Evolutionary conservation across 2,888 invertebrate species (phyloP).

Genomic region (Drosophila pegasa): DNA sequence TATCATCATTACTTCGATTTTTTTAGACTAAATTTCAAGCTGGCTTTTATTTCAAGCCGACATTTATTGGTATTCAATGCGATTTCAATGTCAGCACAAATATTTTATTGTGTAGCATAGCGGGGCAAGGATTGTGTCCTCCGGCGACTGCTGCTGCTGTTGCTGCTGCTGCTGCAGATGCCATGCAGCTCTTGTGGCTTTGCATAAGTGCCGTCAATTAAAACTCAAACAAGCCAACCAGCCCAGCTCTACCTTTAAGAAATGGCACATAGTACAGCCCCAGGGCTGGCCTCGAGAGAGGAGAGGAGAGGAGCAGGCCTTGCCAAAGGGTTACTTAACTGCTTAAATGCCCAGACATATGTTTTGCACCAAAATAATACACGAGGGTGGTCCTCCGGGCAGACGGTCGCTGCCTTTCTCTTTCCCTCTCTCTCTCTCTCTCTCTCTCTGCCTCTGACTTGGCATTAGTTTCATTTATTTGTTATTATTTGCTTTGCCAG

Average conservation of each 20-base stretch:
- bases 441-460: conserved; percentile 3
- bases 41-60: neutral
- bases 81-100: neutral
- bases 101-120: conserved; percentile 14
- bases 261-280: conserved; percentile 57
- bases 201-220: conserved; percentile 70
- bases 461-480: conserved; percentile 74
- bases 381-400: conserved; percentile 60
- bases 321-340: conserved; percentile 70
- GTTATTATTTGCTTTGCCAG: conserved; percentile 70
- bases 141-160: conserved; percentile 7
- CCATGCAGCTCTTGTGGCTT: conserved; percentile 57
- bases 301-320: conserved; percentile 6
- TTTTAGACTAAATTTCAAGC: neutral
- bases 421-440: neutral
- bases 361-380: conserved; percentile 41
- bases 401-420: conserved; percentile 17
- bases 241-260: conserved; percentile 34
- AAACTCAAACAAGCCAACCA: conserved; percentile 29
- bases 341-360: conserved; percentile 65
- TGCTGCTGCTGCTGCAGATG: conserved; percentile 18
- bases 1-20: neutral
- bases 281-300: conserved; percentile 23
- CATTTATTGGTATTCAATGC: neutral
- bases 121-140: conserved; percentile 28